Evolutionary conservation across 1,140 invertebrate species (phyloP).

Genomic region (Tachypleus tridentatus): DNA sequence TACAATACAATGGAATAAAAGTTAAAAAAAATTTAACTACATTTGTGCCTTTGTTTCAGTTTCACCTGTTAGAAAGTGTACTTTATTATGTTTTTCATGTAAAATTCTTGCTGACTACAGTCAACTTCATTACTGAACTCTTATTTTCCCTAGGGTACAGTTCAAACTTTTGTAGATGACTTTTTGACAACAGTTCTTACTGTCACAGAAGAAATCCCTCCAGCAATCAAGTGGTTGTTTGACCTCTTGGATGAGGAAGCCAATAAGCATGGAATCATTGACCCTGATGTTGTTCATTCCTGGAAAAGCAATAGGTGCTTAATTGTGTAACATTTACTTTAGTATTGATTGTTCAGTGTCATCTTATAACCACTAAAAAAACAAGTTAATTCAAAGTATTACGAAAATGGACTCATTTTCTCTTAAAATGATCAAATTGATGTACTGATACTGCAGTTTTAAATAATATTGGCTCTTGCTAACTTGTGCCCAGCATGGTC

Average conservation of each 20-base stretch:
- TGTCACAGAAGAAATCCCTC: slow-evolving; percentile 58
- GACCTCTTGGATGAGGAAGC: slow-evolving; percentile 87
- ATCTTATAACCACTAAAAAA: background rate
- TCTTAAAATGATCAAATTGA: background rate
- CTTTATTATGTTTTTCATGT: background rate
- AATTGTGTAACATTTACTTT: background rate
- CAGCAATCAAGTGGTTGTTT: slow-evolving; percentile 92
- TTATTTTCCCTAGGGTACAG: slow-evolving; percentile 50
- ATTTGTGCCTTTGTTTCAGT: too few relatives aligned
- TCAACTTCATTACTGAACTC: background rate
- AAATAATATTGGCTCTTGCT: too few relatives aligned
- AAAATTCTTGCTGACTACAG: background rate
- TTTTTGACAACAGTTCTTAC: slow-evolving; percentile 81
- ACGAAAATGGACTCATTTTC: background rate
- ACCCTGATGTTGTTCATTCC: slow-evolving; percentile 82
- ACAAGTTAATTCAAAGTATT: background rate
- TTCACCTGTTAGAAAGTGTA: background rate
- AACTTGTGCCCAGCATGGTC: too few relatives aligned
- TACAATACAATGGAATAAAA: too few relatives aligned
- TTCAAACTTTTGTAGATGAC: slow-evolving; percentile 93
- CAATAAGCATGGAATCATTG: slow-evolving; percentile 61
- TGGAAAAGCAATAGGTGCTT: slow-evolving; percentile 79
- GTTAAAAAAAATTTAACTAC: too few relatives aligned
- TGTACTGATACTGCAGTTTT: background rate
- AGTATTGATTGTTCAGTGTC: too few relatives aligned